Evolutionary conservation across 1,140 invertebrate genomes (phyloP), one percentile per base, ranked within the genome.

Genomic region (Adoxophyes honmai): DNA sequence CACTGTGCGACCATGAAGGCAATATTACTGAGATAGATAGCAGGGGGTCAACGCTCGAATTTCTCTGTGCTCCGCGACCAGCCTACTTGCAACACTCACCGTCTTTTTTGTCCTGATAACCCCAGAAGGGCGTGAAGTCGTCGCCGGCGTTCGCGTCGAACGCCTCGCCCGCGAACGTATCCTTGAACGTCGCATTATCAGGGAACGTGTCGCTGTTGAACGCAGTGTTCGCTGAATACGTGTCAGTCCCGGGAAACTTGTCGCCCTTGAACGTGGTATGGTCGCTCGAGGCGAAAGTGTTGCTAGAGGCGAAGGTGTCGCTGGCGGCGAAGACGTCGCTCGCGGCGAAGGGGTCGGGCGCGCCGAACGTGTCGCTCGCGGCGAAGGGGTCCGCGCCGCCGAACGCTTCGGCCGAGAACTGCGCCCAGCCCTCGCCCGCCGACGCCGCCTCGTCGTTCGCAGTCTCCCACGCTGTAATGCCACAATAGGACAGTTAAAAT

Each of bases 351-450:
- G 36, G 42, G 36, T 14, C 44, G 39, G 48, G 18, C 18, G 57
- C 56, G 34, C 56, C 52, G 59, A 60, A 57, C 39, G 63, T 59
- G 10, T 60, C 36, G 52, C 28, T 18, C 37, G 55, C 48, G 28
- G 63, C 67, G 52, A 55, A 57, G 33, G 56, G 37, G 48, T 60
- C 62, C 16, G 42, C 48, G 52, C 34, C 63, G 15, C 42, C 14
- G 28, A 48, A 8, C 16, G 61, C 37, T 28, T 38, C 51, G 34
- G 52, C 48, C 10, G 15, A 42, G 68, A 73, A 74, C 57, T 70
- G 70, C 55, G 71, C 72, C 78, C 68, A 77, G 54, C 70, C 69
- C 57, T 62, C 68, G 52, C 44, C 66, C 37, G 37, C 57, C 52
- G 38, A 57, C 39, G 38, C 59, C 16, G 7, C 56, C 39, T 36